Percentiles rank a stretch among this genome's conserved stretches.
phyloP scores from a whole-genome alignment of 2,113 vertebrate species.

The Plectropomus leopardus region DNA sequence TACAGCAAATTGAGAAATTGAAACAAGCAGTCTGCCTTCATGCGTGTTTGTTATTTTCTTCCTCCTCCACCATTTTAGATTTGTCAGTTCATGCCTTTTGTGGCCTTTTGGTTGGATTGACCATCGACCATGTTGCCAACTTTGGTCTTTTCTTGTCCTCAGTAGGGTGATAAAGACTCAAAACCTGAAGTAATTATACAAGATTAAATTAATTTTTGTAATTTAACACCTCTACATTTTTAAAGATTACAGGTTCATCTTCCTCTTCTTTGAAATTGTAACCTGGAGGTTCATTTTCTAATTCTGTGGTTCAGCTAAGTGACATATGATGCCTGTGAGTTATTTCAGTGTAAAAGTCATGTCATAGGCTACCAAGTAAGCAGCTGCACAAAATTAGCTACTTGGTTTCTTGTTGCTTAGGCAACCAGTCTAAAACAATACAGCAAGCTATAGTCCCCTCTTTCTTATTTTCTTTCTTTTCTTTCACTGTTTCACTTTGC shows the following conservation, averaged over 20 bases:
- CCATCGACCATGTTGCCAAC: not conserved
- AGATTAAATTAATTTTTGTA: not conserved
- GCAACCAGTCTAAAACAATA: not conserved
- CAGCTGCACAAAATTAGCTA: not conserved
- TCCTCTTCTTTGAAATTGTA: not conserved
- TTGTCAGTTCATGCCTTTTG: constrained; percentile 38
- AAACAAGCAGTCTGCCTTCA: constrained; percentile 48
- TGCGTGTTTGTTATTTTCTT: constrained; percentile 25
- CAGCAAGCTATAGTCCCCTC: not conserved
- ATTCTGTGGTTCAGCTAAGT: not conserved
- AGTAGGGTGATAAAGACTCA: not conserved
- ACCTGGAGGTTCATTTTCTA: not conserved
- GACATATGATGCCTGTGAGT: not conserved
- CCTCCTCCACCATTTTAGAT: constrained; percentile 18
- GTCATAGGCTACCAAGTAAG: not conserved
- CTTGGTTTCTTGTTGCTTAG: not conserved
- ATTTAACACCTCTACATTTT: constrained; percentile 3
- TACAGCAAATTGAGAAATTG: constrained; percentile 46
- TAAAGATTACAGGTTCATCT: not conserved
- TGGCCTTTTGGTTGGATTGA: constrained; percentile 26
- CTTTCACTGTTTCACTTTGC: constrained; percentile 32
- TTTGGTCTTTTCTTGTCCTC: not conserved
- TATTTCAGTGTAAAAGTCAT: not conserved
- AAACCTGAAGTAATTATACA: not conserved
- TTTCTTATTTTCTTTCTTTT: constrained; percentile 29